Evolutionary conservation across 2,113 vertebrate genomes (phyloP).

Genomic region (Melierax canorus): DNA sequence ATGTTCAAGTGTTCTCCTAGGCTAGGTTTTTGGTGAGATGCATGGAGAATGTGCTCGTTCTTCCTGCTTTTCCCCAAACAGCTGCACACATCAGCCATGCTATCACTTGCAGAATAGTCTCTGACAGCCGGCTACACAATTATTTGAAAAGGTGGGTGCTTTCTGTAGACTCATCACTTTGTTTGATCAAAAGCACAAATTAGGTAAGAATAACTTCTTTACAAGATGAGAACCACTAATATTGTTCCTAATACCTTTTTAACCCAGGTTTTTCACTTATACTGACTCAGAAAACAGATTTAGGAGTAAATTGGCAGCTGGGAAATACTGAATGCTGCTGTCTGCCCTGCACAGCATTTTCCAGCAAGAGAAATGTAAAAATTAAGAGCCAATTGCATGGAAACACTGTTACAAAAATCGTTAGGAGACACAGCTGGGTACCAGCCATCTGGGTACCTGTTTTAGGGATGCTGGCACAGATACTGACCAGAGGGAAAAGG

Average conservation of each 20-base stretch:
- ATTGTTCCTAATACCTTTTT: background rate
- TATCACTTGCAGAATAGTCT: fast-evolving
- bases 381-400: background rate
- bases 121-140: background rate
- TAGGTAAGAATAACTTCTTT: background rate
- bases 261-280: background rate
- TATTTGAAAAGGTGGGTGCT: background rate
- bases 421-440: background rate
- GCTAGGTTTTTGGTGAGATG: background rate
- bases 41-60: background rate
- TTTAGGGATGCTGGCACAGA: background rate
- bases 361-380: background rate
- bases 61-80: background rate
- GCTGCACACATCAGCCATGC: fast-evolving
- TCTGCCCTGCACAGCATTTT: background rate
- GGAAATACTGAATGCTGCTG: background rate
- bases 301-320: background rate
- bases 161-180: background rate
- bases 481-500: background rate
- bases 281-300: background rate
- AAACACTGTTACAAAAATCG: background rate
- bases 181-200: background rate
- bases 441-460: background rate
- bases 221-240: background rate
- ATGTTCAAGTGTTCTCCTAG: background rate